phyloP scores from a whole-genome alignment of 1,140 invertebrate genomes.

The Aphidius ervi region DNA sequence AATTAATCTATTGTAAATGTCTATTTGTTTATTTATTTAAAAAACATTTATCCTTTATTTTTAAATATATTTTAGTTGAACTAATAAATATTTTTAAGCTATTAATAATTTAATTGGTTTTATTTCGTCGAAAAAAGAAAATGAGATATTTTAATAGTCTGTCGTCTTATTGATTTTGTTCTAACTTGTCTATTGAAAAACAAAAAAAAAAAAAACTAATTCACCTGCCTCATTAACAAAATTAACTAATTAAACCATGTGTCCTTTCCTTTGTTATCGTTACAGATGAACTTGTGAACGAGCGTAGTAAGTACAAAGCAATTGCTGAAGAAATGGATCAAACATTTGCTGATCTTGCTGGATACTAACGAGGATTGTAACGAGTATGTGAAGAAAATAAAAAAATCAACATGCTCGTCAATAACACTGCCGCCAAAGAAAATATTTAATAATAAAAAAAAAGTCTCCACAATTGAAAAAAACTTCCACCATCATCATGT shows the following conservation, averaged over 20 bases:
- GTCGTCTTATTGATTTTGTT: no score
- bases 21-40: conserved; percentile 4
- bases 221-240: conserved; percentile 11
- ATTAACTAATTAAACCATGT: conserved; percentile 29
- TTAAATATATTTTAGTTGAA: not conserved
- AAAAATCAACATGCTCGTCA: conserved; percentile 13
- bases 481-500: not conserved
- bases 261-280: conserved; percentile 38
- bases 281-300: conserved; percentile 92
- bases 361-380: conserved; percentile 61
- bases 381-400: conserved; percentile 8
- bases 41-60: not conserved
- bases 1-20: conserved; percentile 35
- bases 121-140: not conserved
- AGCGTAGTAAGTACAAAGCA: conserved; percentile 96
- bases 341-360: conserved; percentile 91
- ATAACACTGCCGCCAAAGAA: conserved; percentile 31
- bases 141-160: not conserved
- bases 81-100: not conserved
- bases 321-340: conserved; percentile 96
- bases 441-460: conserved; percentile 1
- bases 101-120: not conserved
- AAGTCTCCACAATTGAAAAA: not conserved
- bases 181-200: no score
- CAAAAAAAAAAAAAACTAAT: not conserved